Percentiles rank a stretch among this genome's conserved stretches.
Conservation (phyloP, 2,797 vertebrate genomes). For the Emydoidea blandingii region DNA sequence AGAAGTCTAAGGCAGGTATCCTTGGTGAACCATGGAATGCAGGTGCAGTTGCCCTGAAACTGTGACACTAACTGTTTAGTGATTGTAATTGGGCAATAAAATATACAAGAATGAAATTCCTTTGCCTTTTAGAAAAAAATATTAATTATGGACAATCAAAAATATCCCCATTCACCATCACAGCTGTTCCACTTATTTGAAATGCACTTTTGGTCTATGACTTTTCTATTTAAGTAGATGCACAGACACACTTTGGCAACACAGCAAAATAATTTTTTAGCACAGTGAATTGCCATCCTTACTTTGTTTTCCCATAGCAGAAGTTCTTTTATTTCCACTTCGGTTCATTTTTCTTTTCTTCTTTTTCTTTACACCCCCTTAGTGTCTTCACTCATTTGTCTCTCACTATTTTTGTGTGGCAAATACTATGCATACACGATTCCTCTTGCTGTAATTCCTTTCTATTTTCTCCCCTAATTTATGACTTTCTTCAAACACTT, state of each 20-base stretch:
- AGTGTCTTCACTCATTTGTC: background rate
- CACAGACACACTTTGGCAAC: background rate
- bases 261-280: background rate
- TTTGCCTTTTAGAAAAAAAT: background rate
- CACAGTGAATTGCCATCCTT: background rate
- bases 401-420: background rate
- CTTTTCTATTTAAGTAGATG: background rate
- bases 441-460: background rate
- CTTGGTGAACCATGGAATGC: background rate
- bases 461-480: background rate
- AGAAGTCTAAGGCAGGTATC: background rate
- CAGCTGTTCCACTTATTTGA: background rate
- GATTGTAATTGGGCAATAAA: background rate
- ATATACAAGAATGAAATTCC: background rate
- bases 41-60: background rate
- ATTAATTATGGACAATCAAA: background rate
- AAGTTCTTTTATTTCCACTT: background rate
- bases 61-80: background rate
- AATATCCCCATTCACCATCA: background rate
- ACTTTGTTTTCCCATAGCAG: background rate
- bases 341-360: background rate
- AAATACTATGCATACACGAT: rapidly evolving
- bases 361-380: background rate
- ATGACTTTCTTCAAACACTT: background rate
- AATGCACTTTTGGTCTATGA: background rate